Evolutionary conservation across 2,888 invertebrate species (phyloP), one percentile per base, ranked within the genome.

Genomic region (Brachynemurus nebulosus): DNA sequence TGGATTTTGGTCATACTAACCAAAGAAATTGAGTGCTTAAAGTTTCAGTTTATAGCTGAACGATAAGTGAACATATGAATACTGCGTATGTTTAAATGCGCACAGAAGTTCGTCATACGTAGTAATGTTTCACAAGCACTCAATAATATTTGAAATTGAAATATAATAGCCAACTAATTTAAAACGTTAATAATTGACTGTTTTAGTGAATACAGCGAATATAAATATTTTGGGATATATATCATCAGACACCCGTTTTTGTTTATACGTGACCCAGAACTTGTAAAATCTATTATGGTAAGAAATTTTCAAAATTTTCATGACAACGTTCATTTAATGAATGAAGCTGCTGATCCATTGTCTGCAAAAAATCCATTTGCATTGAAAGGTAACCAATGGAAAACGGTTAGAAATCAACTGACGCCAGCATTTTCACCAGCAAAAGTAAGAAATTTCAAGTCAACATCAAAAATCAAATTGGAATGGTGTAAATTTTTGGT

Each of bases 311-410:
- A 18, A 18, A 11, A 20, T 37, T 37, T 37, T 37, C 37, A 37
- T 16, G 37, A 37, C 11, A 37, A 37, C 19, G 17, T 12, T 8
- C n/a, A 18, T 2, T 7, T 18, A 18, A 1, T 58, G 0, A 43
- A 52, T 14, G 38, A 50, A 2, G 18, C 52, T 0, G 0, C 48
- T 1, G 60, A 62, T 37, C 55, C 55, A 0, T 38, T 61, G 3
- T 1, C 56, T 0, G 12, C 48, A 0, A 44, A 48, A 9, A 58
- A 60, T 52, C 59, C 61, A 1, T 59, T 61, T 17, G 54, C 57
- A 41, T 40, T 19, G 2, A 5, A 9, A 0, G 59, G 56, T 1
- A 52, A 55, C 0, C 4, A 11, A 1, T 62, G 61, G 61, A 45
- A 37, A 38, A 44, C 2, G 43, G 52, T 2, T 39, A 40, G 21